Percentiles rank a stretch among this genome's conserved stretches.
These are phyloP conservation scores for Nyleta sp. DNA, from an alignment of 2,888 invertebrate genomes.

Conservation along the genomic window DNA sequence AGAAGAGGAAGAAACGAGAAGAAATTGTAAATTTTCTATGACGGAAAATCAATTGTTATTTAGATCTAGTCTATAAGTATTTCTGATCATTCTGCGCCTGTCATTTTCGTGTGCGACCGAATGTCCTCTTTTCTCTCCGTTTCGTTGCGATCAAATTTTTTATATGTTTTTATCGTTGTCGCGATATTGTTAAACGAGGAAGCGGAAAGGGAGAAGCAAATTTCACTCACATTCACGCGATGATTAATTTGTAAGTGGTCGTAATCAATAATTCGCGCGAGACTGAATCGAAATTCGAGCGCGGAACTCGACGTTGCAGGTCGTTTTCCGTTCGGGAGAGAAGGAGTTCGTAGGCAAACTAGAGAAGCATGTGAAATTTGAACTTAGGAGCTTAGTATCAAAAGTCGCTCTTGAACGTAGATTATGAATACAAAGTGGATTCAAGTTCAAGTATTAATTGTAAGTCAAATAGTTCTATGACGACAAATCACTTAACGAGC, in stretches of 20 bases:
- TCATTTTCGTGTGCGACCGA: constrained; percentile 40
- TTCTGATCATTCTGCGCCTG: constrained; percentile 56
- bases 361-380: constrained; percentile 20
- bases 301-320: constrained; percentile 25
- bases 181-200: constrained; percentile 21
- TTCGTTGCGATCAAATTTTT: constrained; percentile 46
- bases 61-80: constrained; percentile 64
- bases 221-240: constrained; percentile 32
- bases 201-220: constrained; percentile 2
- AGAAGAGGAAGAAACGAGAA: no score
- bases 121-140: constrained; percentile 28
- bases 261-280: constrained; percentile 52
- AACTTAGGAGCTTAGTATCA: constrained; percentile 52
- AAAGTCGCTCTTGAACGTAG: constrained; percentile 53
- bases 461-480: constrained; percentile 51
- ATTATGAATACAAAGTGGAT: constrained; percentile 9
- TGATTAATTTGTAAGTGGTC: constrained; percentile 46
- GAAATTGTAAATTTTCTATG: constrained; percentile 64
- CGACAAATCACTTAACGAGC: constrained; percentile 55
- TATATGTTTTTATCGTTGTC: constrained; percentile 41
- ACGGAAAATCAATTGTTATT: constrained; percentile 64
- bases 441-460: constrained; percentile 43
- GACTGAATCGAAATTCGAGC: constrained; percentile 54
- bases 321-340: constrained; percentile 35
- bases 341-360: constrained; percentile 23